Conservation (phyloP, 2,888 invertebrate genomes). For the Thelaira solivaga region DNA sequence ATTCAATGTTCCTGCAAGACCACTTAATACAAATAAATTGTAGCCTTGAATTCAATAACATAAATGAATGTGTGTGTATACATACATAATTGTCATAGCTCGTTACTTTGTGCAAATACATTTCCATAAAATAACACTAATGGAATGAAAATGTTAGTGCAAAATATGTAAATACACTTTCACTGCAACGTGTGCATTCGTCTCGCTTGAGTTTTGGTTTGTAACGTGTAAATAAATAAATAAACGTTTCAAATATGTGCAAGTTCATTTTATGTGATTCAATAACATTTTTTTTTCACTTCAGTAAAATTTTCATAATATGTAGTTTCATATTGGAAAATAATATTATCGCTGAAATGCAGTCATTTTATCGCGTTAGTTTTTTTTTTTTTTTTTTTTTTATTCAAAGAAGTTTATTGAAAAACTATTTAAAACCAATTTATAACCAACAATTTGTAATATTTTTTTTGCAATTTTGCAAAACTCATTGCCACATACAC, state of each 20-base stretch:
- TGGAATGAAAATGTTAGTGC: conserved; percentile 22
- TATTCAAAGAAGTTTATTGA: conserved; percentile 13
- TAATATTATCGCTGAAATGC: conserved; percentile 46
- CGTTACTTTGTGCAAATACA: too few relatives aligned
- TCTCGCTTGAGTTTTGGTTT: too few relatives aligned
- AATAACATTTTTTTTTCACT: conserved; percentile 28
- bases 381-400: background rate
- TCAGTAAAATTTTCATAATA: conserved; percentile 17
- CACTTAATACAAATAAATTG: too few relatives aligned
- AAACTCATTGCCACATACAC: background rate
- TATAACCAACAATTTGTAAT: conserved; percentile 4
- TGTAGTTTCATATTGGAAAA: conserved; percentile 37
- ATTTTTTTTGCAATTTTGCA: background rate
- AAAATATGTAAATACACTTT: background rate
- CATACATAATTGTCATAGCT: too few relatives aligned
- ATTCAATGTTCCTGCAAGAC: too few relatives aligned
- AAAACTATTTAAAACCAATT: conserved; percentile 28
- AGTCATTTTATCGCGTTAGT: conserved; percentile 22
- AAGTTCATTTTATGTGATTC: background rate
- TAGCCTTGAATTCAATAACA: too few relatives aligned
- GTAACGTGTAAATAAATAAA: background rate
- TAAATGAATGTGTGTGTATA: too few relatives aligned
- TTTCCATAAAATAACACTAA: conserved; percentile 18
- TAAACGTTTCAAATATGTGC: background rate
- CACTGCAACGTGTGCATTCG: background rate